Base-by-base conservation (phyloP, 2,113 vertebrate genomes). In the Tringa solitaria region DNA sequence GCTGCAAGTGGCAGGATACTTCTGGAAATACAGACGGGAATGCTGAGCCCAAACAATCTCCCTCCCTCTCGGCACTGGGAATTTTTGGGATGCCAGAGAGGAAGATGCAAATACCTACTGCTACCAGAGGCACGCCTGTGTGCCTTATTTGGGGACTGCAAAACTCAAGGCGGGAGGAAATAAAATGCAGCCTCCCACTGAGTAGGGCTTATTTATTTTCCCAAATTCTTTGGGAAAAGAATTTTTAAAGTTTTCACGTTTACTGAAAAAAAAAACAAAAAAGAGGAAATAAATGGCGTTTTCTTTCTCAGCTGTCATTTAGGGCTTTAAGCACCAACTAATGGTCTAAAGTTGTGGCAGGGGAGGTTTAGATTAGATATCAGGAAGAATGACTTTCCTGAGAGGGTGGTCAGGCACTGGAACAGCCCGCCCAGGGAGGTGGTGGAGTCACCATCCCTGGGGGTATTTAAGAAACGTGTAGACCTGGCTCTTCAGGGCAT, bases 121-220 rank as follows among this genome's bases (percentile, higher is more conserved):
- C 43, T 60, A 51, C 32, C 19, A 33, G 54, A 61, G 20, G 39
- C 39, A 50, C 0, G 8, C 32, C 48, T 8, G 28, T 0, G 0
- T 50, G 32, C 14, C 27, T 61, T 59, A 45, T 65, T 19, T 61
- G 41, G 12, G 21, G 9, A 50, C 77, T 53, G 53, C 30, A 88
- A 39, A 30, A 18, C 30, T 94, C 45, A 85, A 73, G 18, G 13
- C 1, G 17, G 9, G 9, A 43, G 43, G 45, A 80, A 53, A 60
- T 24, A 56, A 80, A 80, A 61, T 6, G 23, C 23, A 86, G 24
- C 9, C 14, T 7, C 54, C 22, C 21, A 33, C 23, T 19, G 5
- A 64, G 43, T 26, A 56, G 39, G 43, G 26, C 46, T 77, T 54
- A 15, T 30, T 54, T 54, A 54, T 54, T 54, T 30, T 54, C 26